These are phyloP conservation scores for Julus scanicus DNA, from an alignment of 2,888 invertebrate species.

Conservation along the genomic window DNA sequence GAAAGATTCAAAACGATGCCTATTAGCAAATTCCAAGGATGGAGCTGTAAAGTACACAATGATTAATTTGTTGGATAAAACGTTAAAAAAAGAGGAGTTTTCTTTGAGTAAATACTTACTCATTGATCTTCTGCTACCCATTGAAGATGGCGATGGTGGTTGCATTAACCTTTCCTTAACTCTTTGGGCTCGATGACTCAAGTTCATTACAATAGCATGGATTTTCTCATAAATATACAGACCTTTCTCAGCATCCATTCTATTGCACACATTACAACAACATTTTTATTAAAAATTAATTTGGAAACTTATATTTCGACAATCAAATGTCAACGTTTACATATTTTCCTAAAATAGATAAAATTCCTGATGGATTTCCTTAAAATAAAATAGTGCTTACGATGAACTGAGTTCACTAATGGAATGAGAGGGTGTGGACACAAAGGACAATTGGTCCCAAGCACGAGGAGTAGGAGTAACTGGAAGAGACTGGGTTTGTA, in stretches of 20 bases:
- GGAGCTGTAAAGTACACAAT: conserved; percentile 13
- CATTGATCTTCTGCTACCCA: conserved; percentile 20
- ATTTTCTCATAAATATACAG: conserved; percentile 58
- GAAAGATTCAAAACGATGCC: conserved; percentile 38
- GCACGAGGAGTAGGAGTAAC: neutral
- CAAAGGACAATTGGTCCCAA: conserved; percentile 36
- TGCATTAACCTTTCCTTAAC: conserved; percentile 72
- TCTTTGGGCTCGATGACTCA: conserved; percentile 72
- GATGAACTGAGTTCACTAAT: conserved; percentile 20
- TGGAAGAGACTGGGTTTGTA: conserved; percentile 14
- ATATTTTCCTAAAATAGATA: no score
- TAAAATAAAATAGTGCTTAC: neutral
- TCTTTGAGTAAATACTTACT: neutral
- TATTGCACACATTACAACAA: neutral
- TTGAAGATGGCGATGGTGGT: conserved; percentile 75
- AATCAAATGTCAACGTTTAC: no score
- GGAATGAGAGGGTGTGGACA: conserved; percentile 5
- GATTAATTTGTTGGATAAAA: neutral
- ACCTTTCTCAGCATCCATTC: conserved; percentile 52
- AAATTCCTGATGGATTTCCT: neutral
- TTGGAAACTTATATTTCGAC: no score
- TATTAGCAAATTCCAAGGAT: conserved; percentile 41
- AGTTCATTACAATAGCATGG: conserved; percentile 71
- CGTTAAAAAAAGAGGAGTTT: neutral
- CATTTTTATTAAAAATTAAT: no score